Evolutionary conservation across 1,140 invertebrate species (phyloP), one percentile per base, ranked within the genome.

Genomic region (Patella vulgata): DNA sequence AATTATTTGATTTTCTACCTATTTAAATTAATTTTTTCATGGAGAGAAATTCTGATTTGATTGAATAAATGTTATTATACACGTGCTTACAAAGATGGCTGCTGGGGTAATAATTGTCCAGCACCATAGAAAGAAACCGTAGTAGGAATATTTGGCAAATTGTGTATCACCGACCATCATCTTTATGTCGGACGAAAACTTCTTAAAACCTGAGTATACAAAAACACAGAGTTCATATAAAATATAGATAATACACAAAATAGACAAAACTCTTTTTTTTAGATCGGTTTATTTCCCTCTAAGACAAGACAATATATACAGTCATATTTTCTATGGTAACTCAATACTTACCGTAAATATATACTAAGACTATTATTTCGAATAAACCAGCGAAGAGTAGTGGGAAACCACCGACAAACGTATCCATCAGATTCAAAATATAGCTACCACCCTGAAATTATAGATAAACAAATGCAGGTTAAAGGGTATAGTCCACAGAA

Each of bases 341-440:
- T 33, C 43, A 40, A 33, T 25, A 55, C 46, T 69, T 53, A 77
- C 77, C 77, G 76, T 93, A 94, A 8, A 93, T 87, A 90, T 91
- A 93, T 1, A 89, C 88, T 30, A 94, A 90, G 1, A 91, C 85
- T 50, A 92, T 88, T 53, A 91, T 90, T 81, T 94, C 92, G 39
- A 87, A 87, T 47, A 93, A 60, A 30, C 79, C 83, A 51, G 93
- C 92, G 19, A 94, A 84, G 17, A 93, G 79, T 0, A 93, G 91
- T 17, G 92, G 92, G 87, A 92, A 92, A 72, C 92, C 93, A 23
- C 91, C 91, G 0, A 92, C 91, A 74, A 93, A 93, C 68, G 91
- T 92, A 74, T 93, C 92, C 88, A 93, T 91, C 52, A 94, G 71
- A 73, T 93, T 91, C 11, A 93, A 82, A 88, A 92, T 90, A 77